phyloP scores from a whole-genome alignment of 2,113 vertebrate genomes.

The Caloenas nicobarica region DNA sequence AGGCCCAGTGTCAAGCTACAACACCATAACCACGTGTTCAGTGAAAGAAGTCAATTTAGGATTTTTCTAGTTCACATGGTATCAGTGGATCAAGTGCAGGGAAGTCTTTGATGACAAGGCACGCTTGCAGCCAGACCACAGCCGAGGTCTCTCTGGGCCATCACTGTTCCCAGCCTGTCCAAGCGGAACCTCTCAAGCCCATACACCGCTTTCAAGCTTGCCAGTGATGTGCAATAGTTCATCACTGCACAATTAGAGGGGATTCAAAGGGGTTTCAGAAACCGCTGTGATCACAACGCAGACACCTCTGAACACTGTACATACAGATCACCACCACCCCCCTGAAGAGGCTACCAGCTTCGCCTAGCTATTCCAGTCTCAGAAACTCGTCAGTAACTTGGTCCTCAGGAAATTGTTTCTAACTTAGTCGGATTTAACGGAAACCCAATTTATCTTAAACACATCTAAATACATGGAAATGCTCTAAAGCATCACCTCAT shows the following conservation, averaged over 20 bases:
- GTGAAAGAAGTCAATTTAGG: neutral
- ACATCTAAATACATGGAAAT: neutral
- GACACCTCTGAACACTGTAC: neutral
- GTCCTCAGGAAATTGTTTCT: neutral
- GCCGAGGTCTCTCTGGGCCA: neutral
- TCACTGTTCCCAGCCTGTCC: neutral
- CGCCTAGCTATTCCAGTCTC: neutral
- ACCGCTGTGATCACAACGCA: neutral
- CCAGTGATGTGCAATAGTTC: neutral
- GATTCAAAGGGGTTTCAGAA: neutral
- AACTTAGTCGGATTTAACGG: neutral
- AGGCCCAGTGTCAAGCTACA: neutral
- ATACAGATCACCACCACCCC: neutral
- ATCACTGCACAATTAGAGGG: neutral
- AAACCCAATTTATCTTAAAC: neutral
- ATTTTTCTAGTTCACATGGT: neutral
- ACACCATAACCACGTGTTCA: neutral
- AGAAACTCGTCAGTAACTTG: neutral
- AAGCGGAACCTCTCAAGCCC: neutral
- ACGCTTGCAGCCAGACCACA: neutral
- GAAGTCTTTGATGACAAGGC: neutral
- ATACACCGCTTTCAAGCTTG: neutral
- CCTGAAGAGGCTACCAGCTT: neutral
- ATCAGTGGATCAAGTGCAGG: neutral
- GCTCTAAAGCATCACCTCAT: neutral